Evolutionary conservation across 2,888 invertebrate genomes (phyloP).

Genomic region (Dolomedes plantarius): DNA sequence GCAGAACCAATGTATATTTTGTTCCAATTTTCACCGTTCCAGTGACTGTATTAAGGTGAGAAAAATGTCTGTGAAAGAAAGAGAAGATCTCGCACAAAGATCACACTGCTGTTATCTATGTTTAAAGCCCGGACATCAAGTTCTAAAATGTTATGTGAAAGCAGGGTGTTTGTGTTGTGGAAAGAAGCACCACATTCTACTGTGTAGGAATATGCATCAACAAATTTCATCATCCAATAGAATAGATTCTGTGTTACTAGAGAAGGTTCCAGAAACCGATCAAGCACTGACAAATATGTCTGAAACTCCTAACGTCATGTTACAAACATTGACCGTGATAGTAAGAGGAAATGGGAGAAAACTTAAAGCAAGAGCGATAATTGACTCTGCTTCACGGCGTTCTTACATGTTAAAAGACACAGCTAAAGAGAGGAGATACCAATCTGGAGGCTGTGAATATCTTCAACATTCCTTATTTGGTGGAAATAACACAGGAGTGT

Average conservation of each 20-base stretch:
- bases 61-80: too few species aligned
- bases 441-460: not conserved
- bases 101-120: not conserved
- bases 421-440: not conserved
- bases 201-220: not conserved
- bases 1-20: too few species aligned
- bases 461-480: not conserved
- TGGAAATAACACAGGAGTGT: not conserved
- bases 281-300: not conserved
- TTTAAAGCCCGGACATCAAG: not conserved
- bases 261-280: not conserved
- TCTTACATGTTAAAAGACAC: not conserved
- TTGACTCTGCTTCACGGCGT: slow-evolving; percentile 1
- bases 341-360: too few species aligned
- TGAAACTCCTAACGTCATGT: too few species aligned
- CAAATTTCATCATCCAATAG: not conserved
- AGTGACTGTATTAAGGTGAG: too few species aligned
- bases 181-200: not conserved
- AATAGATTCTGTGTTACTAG: not conserved
- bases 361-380: too few species aligned
- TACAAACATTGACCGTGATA: not conserved
- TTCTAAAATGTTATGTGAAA: not conserved
- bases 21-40: too few species aligned
- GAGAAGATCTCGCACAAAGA: too few species aligned
- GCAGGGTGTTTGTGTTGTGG: not conserved